phyloP scores from a whole-genome alignment of 1,140 invertebrate genomes.

The Cherax quadricarinatus region DNA sequence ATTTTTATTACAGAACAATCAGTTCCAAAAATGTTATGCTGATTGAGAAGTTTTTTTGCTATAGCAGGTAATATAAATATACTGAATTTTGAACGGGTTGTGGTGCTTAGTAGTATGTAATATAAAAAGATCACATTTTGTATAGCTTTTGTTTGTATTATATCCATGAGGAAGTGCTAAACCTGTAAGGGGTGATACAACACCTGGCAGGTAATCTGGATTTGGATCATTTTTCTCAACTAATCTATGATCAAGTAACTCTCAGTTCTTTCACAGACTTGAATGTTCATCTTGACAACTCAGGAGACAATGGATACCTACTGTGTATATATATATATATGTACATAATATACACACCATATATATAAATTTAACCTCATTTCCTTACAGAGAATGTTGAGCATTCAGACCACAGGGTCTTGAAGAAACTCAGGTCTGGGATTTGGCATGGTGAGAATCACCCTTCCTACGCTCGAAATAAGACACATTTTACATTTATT shows the following conservation, averaged over 20 bases:
- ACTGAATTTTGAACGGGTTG: not conserved
- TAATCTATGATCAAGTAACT: not conserved
- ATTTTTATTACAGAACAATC: no score
- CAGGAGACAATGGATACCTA: not conserved
- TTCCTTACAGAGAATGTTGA: conserved; percentile 69
- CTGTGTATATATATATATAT: no score
- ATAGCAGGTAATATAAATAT: not conserved
- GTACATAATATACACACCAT: no score
- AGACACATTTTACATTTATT: conserved; percentile 36
- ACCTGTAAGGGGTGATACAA: no score
- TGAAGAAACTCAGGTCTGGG: conserved; percentile 69
- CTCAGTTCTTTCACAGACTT: conserved; percentile 21
- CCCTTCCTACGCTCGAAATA: conserved; percentile 58
- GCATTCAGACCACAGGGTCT: conserved; percentile 64
- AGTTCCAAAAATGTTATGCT: no score
- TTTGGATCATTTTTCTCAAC: not conserved
- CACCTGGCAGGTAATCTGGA: no score
- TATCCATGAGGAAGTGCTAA: no score
- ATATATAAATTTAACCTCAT: conserved; percentile 51
- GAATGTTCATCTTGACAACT: conserved; percentile 4
- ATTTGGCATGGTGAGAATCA: conserved; percentile 71
- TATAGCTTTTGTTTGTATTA: no score
- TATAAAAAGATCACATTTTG: not conserved
- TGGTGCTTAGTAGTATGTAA: not conserved
- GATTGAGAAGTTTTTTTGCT: not conserved